Evolutionary conservation across 2,113 vertebrate species (phyloP).

Genomic region (Rhegmatorhina hoffmannsi): DNA sequence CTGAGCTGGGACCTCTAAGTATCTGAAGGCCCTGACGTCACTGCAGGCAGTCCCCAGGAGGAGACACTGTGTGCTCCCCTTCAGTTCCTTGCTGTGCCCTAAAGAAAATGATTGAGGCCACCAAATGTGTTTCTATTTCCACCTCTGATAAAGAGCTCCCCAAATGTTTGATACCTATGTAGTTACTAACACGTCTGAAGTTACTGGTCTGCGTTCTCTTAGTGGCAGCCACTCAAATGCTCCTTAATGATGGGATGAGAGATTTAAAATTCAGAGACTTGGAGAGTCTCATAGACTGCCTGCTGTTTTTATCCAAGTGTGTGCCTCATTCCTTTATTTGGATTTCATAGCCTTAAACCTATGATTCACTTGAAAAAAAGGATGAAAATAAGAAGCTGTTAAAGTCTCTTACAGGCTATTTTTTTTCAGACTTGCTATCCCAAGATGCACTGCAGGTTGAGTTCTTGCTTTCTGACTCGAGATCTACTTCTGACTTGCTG

Average conservation of each 20-base stretch:
- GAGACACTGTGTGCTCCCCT: slow-evolving; percentile 45
- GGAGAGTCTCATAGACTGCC: not conserved
- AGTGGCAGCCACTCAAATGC: slow-evolving; percentile 9
- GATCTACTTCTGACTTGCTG: not conserved
- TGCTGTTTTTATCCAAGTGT: not conserved
- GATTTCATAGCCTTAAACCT: not conserved
- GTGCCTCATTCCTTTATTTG: not conserved
- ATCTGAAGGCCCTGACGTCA: slow-evolving; percentile 51
- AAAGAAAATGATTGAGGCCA: slow-evolving; percentile 71
- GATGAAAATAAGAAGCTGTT: not conserved
- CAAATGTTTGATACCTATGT: slow-evolving; percentile 61
- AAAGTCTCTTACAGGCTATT: not conserved
- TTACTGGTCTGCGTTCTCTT: slow-evolving; percentile 29
- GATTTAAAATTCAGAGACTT: slow-evolving; percentile 20
- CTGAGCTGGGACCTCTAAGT: slow-evolving; percentile 19
- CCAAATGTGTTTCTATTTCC: slow-evolving; percentile 77
- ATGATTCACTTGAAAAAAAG: not conserved
- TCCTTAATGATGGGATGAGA: not conserved
- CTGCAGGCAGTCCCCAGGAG: slow-evolving; percentile 22
- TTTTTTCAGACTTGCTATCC: not conserved
- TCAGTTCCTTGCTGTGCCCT: slow-evolving; percentile 44
- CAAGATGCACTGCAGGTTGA: not conserved
- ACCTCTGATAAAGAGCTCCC: slow-evolving; percentile 61
- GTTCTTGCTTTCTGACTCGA: slow-evolving; percentile 2
- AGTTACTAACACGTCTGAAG: slow-evolving; percentile 69